Base-by-base conservation (phyloP, 1,140 invertebrate genomes). In the Thaumetopoea pityocampa region DNA sequence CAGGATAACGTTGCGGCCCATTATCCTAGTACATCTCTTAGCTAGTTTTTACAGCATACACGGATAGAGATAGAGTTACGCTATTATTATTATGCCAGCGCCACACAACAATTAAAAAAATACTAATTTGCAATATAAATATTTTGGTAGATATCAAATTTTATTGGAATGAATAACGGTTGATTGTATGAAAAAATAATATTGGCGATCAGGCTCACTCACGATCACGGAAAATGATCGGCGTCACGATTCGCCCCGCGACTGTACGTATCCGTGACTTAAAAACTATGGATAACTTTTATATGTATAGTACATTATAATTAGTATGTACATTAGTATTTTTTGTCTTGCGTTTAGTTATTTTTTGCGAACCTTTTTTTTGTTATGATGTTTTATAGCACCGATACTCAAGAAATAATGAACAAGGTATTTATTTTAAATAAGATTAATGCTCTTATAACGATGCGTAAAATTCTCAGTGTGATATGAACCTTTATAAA, bases 221-320 rank as follows among this genome's bases (percentile, higher is more conserved):
- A 76, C 60, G 66, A 74, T 59, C 46, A 46, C 76, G 76, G 72
- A 77, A 72, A 61, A 69, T 27, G 58, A 59, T 44, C 17, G 51
- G 37, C 40, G 38, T 71, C 67, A 65, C 68, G 70, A 69, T 43
- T 54, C 49, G 46, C 19, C 38, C 43, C 19, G 28, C 29, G 28
- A 35, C 43, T 30, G 34, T 33, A 47, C 41, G 41, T 22, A 26
- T 48, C 57, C 65, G 64, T 69, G 65, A 69, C 59, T 70, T 36
- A 51, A n/a, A n/a, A 54, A 45, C 17, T 44, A 43, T 42, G 37
- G 41, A 52, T 48, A 45, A 42, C 45, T 48, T 53, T 55, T 14
- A 22, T 16, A 34, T 32, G 12, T 24, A 43, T 56, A 49, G 53
- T 51, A 50, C 27, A 7, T 30, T 41, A 51, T 55, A 59, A 73